phyloP scores from a whole-genome alignment of 1,140 invertebrate species.

The Ladona fulva region DNA sequence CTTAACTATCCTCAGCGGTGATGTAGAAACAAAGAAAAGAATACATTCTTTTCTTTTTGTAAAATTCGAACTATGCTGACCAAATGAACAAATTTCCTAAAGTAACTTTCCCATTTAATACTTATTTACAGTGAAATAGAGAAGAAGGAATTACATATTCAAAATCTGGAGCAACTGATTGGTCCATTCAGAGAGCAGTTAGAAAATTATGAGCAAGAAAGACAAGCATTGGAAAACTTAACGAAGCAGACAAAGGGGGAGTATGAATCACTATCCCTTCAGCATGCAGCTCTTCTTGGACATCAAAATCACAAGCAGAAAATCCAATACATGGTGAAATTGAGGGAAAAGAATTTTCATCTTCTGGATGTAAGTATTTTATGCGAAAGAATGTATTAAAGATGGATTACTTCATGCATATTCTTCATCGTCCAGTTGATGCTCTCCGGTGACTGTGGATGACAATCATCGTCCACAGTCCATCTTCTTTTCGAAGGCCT shows the following conservation, averaged over 20 bases:
- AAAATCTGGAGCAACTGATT: conserved; percentile 25
- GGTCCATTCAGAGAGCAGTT: conserved; percentile 35
- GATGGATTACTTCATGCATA: neutral
- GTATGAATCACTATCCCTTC: conserved; percentile 43
- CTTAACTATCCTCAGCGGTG: too few species aligned
- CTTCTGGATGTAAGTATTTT: conserved; percentile 42
- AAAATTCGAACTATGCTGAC: too few species aligned
- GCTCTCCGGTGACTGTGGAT: neutral
- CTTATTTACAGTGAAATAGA: too few species aligned
- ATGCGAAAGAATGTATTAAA: neutral
- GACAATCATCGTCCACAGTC: neutral
- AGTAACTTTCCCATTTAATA: too few species aligned
- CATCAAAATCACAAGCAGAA: conserved; percentile 61
- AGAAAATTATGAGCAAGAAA: conserved; percentile 38
- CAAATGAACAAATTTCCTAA: too few species aligned
- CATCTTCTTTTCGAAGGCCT: neutral
- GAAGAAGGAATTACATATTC: conserved; percentile 20
- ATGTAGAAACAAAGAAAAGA: too few species aligned
- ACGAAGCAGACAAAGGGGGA: conserved; percentile 34
- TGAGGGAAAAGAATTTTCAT: conserved; percentile 47
- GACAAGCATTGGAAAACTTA: conserved; percentile 31
- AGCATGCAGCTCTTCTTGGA: conserved; percentile 51
- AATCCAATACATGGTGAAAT: conserved; percentile 50
- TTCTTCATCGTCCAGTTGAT: neutral
- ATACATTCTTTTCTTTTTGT: too few species aligned